Base-by-base conservation (phyloP, 2,113 vertebrate species). In the Trochalopteron elliotii region DNA sequence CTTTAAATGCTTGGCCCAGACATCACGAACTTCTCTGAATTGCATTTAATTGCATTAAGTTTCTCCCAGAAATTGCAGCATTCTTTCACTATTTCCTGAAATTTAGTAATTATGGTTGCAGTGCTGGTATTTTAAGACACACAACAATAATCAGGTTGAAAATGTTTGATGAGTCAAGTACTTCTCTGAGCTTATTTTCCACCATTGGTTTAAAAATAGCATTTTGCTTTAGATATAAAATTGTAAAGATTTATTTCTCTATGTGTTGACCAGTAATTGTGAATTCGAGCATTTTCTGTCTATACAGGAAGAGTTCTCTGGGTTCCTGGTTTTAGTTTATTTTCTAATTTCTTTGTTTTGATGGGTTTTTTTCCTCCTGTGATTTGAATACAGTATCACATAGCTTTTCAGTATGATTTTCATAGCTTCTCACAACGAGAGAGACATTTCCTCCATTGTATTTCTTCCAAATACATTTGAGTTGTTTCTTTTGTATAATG, bases 341-440 rank as follows among this genome's bases (percentile, higher is more conserved):
- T 78, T 77, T 74, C 16, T 71, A 93, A 95, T 96, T 93, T 94
- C 47, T 96, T 97, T 93, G 63, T 94, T 97, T 88, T 84, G 72
- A 94, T 3, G 0, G 10, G 37, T 5, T 92, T 82, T 47, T n/a
- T 64, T 80, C 22, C 87, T 96, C 70, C 15, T 96, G 89, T 93
- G 81, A 95, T 96, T 96, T 97, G 71, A 93, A 91, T 91, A 92
- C 65, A 69, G 31, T 79, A 52, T 93, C 80, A 87, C 68, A 74
- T 75, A 93, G 35, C 63, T 83, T 96, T 91, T 89, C 57, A 60
- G 57, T 68, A 83, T 75, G 39, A 10, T 50, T 94, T 95, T 90
- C 78, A 77, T 52, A 77, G 78, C n/a, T 95, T 90, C 63, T 94
- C 24, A 63, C 79, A 75, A 69, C 0, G 0, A 93, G 74, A 96